Evolutionary conservation across 1,140 invertebrate genomes (phyloP).

Genomic region (Drosophila dunni): DNA sequence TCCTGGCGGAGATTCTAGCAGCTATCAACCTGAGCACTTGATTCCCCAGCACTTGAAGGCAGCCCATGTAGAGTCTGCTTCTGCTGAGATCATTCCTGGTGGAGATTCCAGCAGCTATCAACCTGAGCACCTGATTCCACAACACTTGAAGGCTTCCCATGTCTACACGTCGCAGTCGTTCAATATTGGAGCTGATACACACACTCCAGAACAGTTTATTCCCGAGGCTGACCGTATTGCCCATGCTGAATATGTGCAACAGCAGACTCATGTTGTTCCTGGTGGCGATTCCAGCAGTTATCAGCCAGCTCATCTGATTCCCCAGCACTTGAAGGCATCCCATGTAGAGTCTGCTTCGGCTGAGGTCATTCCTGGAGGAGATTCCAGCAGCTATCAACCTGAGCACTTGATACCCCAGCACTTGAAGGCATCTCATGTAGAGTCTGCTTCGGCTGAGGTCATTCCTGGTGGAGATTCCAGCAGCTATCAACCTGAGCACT

Average conservation of each 20-base stretch:
- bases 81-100: conserved; percentile 22
- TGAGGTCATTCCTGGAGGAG: too few species aligned
- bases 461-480: neutral
- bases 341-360: too few species aligned
- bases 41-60: too few species aligned
- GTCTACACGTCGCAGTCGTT: conserved; percentile 4
- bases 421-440: conserved; percentile 3
- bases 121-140: conserved; percentile 35
- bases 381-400: conserved; percentile 1
- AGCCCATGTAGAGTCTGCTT: too few species aligned
- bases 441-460: too few species aligned
- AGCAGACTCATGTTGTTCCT: conserved; percentile 19
- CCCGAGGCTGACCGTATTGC: conserved; percentile 44
- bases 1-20: neutral
- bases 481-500: neutral
- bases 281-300: conserved; percentile 43
- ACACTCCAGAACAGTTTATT: conserved; percentile 56
- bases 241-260: conserved; percentile 47
- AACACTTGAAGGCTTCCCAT: conserved; percentile 1
- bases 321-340: neutral
- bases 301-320: conserved; percentile 41
- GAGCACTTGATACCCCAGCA: conserved; percentile 14
- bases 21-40: too few species aligned
- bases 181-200: conserved; percentile 46
- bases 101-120: conserved; percentile 46